phyloP scores from a whole-genome alignment of 2,797 vertebrate species.

The Phoxinus dragarum region DNA sequence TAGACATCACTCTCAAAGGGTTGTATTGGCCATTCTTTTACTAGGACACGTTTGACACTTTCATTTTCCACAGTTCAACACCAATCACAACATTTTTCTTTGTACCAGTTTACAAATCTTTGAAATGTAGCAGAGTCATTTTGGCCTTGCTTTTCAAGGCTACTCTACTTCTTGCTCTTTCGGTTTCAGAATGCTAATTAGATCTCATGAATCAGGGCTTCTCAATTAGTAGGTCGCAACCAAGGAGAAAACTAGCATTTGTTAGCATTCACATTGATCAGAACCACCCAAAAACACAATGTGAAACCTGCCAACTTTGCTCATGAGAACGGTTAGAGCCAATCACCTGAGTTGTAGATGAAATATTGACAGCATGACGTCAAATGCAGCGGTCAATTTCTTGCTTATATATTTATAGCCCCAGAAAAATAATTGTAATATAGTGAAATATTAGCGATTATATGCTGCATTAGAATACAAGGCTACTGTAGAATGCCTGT shows the following conservation, averaged over 20 bases:
- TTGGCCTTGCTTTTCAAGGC: constrained; percentile 2
- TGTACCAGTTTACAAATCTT: too few relatives aligned
- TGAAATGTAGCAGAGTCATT: not conserved
- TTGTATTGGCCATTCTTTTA: not conserved
- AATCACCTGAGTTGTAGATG: not conserved
- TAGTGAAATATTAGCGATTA: not conserved
- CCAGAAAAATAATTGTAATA: not conserved
- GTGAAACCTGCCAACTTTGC: not conserved
- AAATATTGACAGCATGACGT: not conserved
- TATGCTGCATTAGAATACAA: not conserved
- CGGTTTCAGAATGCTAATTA: constrained; percentile 13
- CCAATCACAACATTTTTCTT: not conserved
- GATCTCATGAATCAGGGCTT: constrained; percentile 14
- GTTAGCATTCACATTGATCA: constrained; percentile 19
- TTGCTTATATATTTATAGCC: not conserved
- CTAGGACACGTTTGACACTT: not conserved
- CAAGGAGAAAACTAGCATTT: not conserved
- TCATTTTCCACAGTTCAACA: constrained; percentile 26
- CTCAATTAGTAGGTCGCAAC: not conserved
- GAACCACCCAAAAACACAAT: not conserved
- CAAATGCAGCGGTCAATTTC: not conserved
- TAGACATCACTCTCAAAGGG: not conserved
- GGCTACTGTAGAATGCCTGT: not conserved
- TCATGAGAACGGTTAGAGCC: not conserved
- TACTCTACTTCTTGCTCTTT: not conserved